Base-by-base conservation (phyloP, 2,888 invertebrate species). In the Charanyca ferruginea region DNA sequence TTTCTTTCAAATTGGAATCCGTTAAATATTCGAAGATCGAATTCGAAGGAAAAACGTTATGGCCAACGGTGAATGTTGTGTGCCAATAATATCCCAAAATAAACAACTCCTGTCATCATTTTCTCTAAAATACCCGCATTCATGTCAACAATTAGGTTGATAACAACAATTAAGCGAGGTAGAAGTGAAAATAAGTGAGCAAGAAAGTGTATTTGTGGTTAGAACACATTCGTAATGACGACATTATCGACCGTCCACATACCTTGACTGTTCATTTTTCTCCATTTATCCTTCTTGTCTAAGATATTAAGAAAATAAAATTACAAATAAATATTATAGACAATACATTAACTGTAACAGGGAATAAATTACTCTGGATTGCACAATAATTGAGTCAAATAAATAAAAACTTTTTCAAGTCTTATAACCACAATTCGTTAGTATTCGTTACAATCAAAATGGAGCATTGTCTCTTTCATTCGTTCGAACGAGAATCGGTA, bases 1-100 rank as follows among this genome's bases (percentile, higher is more conserved):
- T 80, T 80, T 80, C 86, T 87, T 90, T 91, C 87, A 93, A 93
- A 90, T 83, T 82, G 79, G 88, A 92, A 90, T 93, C 95, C 94
- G 95, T 95, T 95, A 94, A 88, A 90, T 90, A 92, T 94, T 94
- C 92, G 90, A 95, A 94, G 94, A 93, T 92, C 90, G 84, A 94
- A 93, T 94, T 94, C 92, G 94, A 95, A 95, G 93, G 83, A 90
- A 92, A 94, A 90, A 93, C 94, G 94, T 93, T 94, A 91, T 85
- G 80, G 73, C 77, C 83, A 90, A 91, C 90, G 89, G 87, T 80
- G 81, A 89, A 89, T 89, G 88, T 86, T 13, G 32, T 80, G 81
- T 63, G 58, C 52, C 55, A 57, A 52, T 48, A 57, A 53, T 63
- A 42, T 53, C 51, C 67, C 57, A 73, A 78, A 74, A 68, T 69